Evolutionary conservation across 2,113 vertebrate genomes (phyloP).

Genomic region (Ondatra zibethicus): DNA sequence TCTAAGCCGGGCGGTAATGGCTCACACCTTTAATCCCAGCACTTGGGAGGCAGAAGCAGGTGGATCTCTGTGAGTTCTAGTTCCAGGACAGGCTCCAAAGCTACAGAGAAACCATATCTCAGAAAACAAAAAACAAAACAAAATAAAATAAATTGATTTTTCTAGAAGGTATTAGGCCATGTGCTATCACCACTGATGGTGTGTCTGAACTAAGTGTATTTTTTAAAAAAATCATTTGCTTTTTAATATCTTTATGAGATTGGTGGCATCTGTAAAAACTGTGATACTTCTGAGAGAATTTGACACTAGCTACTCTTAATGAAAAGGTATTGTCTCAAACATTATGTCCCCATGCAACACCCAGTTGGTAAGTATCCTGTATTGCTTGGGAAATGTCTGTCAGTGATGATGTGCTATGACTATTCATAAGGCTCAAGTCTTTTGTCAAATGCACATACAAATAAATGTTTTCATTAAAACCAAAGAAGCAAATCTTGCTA

Average conservation of each 20-base stretch:
- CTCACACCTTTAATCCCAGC: too few species aligned
- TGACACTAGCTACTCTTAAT: background rate
- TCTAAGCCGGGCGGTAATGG: background rate
- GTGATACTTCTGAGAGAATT: background rate
- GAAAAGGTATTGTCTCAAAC: background rate
- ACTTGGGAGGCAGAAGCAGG: too few species aligned
- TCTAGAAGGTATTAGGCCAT: background rate
- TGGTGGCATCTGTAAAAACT: background rate
- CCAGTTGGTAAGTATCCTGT: background rate
- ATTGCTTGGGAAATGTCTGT: background rate
- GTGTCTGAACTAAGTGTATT: background rate
- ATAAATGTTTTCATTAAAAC: background rate
- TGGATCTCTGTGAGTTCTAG: too few species aligned
- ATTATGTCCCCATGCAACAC: background rate
- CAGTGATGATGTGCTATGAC: background rate
- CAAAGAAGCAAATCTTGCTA: background rate
- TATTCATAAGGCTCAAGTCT: background rate
- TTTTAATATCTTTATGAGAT: slow-evolving; percentile 6
- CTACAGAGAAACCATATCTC: too few species aligned
- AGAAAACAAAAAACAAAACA: too few species aligned
- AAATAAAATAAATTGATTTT: background rate
- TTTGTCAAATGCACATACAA: background rate
- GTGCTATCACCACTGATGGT: background rate
- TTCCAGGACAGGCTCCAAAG: too few species aligned
- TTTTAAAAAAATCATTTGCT: slow-evolving; percentile 35